Percentiles rank a stretch among this genome's conserved stretches.
phyloP scores from a whole-genome alignment of 2,113 vertebrate species.

The Perca schrenkii region DNA sequence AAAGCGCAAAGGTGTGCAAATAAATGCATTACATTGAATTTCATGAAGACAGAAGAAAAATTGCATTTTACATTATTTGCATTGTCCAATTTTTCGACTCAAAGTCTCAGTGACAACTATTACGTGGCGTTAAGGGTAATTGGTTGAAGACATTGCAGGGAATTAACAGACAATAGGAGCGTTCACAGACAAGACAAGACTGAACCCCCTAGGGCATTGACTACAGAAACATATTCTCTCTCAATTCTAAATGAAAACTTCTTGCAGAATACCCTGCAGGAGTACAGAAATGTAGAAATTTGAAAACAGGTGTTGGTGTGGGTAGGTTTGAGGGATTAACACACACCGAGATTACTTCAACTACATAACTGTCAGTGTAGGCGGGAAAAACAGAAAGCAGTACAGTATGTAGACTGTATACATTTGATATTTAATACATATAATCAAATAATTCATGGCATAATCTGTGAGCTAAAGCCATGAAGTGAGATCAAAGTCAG shows the following conservation, averaged over 20 bases:
- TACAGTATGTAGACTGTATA: not conserved
- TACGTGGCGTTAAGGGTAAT: not conserved
- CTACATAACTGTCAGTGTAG: not conserved
- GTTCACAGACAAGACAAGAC: not conserved
- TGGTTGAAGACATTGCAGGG: not conserved
- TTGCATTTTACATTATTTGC: too few relatives aligned
- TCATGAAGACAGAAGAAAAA: not conserved
- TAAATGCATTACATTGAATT: not conserved
- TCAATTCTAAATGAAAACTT: not conserved
- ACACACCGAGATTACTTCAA: not conserved
- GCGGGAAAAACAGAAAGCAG: not conserved
- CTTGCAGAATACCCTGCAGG: not conserved
- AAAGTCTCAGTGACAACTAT: not conserved
- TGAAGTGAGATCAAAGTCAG: too few relatives aligned
- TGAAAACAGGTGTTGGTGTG: not conserved
- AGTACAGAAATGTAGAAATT: accelerated
- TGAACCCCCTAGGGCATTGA: too few relatives aligned
- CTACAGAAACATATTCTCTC: not conserved
- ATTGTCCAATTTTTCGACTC: too few relatives aligned
- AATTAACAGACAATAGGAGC: not conserved
- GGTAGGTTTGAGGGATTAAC: not conserved
- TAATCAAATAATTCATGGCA: too few relatives aligned
- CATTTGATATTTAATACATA: not conserved
- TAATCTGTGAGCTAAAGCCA: too few relatives aligned
- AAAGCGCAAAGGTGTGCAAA: constrained; percentile 12